These are phyloP conservation scores for Hermaeophaga mercurialis DNA, from an alignment of 2,888 invertebrate genomes.

Conservation along the genomic window DNA sequence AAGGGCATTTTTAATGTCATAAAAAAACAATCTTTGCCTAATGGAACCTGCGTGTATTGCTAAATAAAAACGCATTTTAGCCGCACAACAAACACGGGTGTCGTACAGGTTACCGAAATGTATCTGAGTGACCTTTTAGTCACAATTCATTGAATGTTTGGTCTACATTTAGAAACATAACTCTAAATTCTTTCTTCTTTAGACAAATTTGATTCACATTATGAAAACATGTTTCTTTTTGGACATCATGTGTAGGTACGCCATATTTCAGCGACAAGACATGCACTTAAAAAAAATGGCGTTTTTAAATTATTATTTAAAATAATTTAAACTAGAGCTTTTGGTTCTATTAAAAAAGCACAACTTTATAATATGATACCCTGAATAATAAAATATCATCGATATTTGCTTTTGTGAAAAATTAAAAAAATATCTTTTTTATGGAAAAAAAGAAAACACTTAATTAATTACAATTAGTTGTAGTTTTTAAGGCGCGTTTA, in stretches of 20 bases:
- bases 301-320: too few species aligned
- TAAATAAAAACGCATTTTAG: too few species aligned
- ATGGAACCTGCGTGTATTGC: too few species aligned
- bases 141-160: conserved; percentile 2
- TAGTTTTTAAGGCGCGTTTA: too few species aligned
- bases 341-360: neutral
- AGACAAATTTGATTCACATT: neutral
- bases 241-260: neutral
- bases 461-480: neutral
- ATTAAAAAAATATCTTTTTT: neutral
- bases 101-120: conserved; percentile 3
- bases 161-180: conserved; percentile 9
- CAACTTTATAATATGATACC: neutral
- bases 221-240: conserved; percentile 1
- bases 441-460: neutral
- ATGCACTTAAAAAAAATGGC: neutral
- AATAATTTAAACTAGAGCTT: neutral
- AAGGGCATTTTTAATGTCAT: too few species aligned
- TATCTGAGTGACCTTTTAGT: neutral
- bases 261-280: neutral
- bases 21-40: too few species aligned
- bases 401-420: neutral
- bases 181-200: conserved; percentile 1
- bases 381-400: conserved; percentile 5
- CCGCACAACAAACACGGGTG: too few species aligned